Evolutionary conservation across 2,888 invertebrate species (phyloP), one percentile per base, ranked within the genome.

Genomic region (Pterostichus madidus): DNA sequence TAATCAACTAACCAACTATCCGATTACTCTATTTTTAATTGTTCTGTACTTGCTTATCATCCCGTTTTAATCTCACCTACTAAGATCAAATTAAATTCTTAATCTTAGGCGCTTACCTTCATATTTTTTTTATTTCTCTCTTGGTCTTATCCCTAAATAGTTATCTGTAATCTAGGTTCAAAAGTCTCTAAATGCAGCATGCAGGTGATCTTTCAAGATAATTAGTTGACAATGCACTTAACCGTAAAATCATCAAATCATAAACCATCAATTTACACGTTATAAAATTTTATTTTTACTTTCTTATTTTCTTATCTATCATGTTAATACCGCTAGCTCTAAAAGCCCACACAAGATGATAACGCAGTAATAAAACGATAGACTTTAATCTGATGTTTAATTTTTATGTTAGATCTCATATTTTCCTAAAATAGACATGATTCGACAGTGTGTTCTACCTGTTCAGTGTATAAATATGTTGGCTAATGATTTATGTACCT

Each of bases 231-330:
- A 59, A 31, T 24, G 59, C 59, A 11, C 8, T 59, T 15, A 31
- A 24, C 31, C 59, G 31, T 59, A 59, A 59, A 32, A n/a, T 3
- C 10, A 59, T 59, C 59, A 59, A 59, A 31, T 59, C 59, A 59
- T 59, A 59, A 59, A 59, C 59, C 59, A 59, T 59, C n/a, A 59
- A 59, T 59, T 59, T 59, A 59, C 59, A 59, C 59, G 59, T 59
- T 24, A 10, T 59, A 59, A 59, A 59, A 59, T 24, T 59, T 31
- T 0, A 8, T 11, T 59, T 24, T 59, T 11, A 59, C 31, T 59
- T 31, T 59, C n/a, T 24, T 31, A 2, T 56, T 11, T 11, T 4
- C 59, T 59, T 59, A 59, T 59, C 59, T 59, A 32, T 31, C 24
- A 17, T n/a, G 59, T 31, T 59, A 31, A 59, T 24, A 24, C 24